Evolutionary conservation across 2,888 invertebrate species (phyloP).

Genomic region (Saturnia japonica): DNA sequence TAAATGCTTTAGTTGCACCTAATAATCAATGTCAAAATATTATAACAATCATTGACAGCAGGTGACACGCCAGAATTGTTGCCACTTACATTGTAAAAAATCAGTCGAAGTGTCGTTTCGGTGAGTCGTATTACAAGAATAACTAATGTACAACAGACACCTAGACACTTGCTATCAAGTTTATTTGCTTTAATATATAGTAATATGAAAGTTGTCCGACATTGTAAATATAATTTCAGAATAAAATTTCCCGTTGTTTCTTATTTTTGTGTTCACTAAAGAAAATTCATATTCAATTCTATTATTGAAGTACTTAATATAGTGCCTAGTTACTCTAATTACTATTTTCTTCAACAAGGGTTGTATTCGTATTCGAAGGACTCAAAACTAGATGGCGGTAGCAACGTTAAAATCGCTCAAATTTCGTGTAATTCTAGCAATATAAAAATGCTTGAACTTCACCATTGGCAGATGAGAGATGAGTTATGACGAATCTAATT

Average conservation of each 20-base stretch:
- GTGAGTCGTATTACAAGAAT: not conserved
- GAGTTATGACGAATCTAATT: too few relatives aligned
- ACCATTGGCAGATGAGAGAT: not conserved
- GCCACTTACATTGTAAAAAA: not conserved
- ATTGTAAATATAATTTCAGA: too few relatives aligned
- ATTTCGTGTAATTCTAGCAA: not conserved
- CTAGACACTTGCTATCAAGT: too few relatives aligned
- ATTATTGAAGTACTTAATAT: too few relatives aligned
- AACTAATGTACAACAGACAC: not conserved
- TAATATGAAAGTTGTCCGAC: too few relatives aligned
- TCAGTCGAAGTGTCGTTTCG: not conserved
- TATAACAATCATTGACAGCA: too few relatives aligned
- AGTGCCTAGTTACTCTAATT: not conserved
- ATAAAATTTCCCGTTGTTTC: not conserved
- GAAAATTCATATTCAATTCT: too few relatives aligned
- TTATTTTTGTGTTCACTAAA: not conserved
- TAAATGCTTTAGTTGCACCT: too few relatives aligned
- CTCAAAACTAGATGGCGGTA: slow-evolving; percentile 7
- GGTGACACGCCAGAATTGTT: not conserved
- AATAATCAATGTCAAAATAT: too few relatives aligned
- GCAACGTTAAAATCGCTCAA: not conserved
- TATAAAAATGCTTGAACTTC: not conserved
- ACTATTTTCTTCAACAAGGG: not conserved
- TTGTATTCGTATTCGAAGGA: not conserved
- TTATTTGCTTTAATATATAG: too few relatives aligned